These are phyloP conservation scores for Caiman crocodilus DNA, from an alignment of 2,797 vertebrate genomes.

Conservation along the genomic window DNA sequence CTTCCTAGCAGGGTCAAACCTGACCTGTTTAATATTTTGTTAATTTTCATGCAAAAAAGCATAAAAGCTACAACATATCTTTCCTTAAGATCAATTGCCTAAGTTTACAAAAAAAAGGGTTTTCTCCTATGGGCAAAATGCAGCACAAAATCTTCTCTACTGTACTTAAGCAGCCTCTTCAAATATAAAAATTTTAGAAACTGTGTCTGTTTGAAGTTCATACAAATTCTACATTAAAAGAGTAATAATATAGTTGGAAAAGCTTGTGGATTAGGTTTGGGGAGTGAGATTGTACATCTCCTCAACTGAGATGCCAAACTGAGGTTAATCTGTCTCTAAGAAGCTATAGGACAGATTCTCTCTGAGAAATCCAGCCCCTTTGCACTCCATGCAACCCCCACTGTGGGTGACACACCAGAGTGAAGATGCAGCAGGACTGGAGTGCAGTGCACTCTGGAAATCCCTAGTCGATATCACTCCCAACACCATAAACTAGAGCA, in stretches of 20 bases:
- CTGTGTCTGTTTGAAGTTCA: not conserved
- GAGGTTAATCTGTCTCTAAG: slow-evolving; percentile 71
- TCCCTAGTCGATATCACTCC: not conserved
- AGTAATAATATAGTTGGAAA: slow-evolving; percentile 9
- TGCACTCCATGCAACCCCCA: not conserved
- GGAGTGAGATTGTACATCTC: slow-evolving; percentile 40
- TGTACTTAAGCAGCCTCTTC: not conserved
- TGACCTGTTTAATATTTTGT: slow-evolving; percentile 9
- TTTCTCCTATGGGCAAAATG: not conserved
- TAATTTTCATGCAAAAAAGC: not conserved
- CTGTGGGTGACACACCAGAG: too few species aligned
- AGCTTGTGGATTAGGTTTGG: slow-evolving; percentile 61
- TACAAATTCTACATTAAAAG: not conserved
- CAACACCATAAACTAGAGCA: not conserved
- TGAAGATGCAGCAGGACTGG: not conserved
- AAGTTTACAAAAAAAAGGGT: not conserved
- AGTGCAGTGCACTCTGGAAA: not conserved
- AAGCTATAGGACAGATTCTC: slow-evolving; percentile 57
- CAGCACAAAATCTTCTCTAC: not conserved
- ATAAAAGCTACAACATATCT: slow-evolving; percentile 3
- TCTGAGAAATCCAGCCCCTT: slow-evolving; percentile 66
- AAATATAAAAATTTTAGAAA: not conserved
- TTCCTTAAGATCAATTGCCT: not conserved
- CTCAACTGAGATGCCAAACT: slow-evolving; percentile 49
- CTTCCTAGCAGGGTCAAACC: slow-evolving; percentile 23